Evolutionary conservation across 1,140 invertebrate species (phyloP), one percentile per base, ranked within the genome.

Genomic region (Eriocheir sinensis): DNA sequence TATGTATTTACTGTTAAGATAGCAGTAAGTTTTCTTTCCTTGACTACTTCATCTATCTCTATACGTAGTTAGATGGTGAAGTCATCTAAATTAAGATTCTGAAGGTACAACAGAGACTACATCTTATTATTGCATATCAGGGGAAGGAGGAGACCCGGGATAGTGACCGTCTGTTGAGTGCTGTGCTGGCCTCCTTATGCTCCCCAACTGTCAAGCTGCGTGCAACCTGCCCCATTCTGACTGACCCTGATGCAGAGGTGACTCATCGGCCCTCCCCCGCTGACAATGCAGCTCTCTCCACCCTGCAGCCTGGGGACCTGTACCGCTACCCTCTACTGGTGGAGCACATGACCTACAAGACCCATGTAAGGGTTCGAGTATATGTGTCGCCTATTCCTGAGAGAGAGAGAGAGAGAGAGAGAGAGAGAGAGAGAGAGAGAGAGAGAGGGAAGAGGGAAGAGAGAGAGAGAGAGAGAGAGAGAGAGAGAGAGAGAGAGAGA

Each of bases 251-350:
- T 32, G 48, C 95, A 38, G 96, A 96, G 32, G 90, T 94, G 81
- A 81, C 94, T n/a, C 95, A 95, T 40, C 94, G 95, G 41, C 95
- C 94, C 3, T 96, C 95, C 96, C 97, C 98, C 8, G 98, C 98
- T 38, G 98, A 98, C 94, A 98, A 98, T 96, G 97, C 97, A 0
- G 98, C 98, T 0, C 96, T 98, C 81, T 97, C 98, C 3, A 95
- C 95, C 40, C 97, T 98, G 97, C 98, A 97, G 96, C 98, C 97
- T 0, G 97, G 97, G 0, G 98, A 98, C 96, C 97, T 97, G 3
- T 97, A 98, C 96, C 97, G 97, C 96, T 98, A 98, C 97, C 98
- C 98, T 0, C 97, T 98, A 91, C 97, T 98, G 0, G 98, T 98
- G 0, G 98, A 98, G 96, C 98, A 98, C 96, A 98, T 98, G 97